A percentile compares a stretch with the other conserved stretches of the same genome.
Conservation (phyloP, 2,797 vertebrate genomes). For the Crenichthys baileyi region DNA sequence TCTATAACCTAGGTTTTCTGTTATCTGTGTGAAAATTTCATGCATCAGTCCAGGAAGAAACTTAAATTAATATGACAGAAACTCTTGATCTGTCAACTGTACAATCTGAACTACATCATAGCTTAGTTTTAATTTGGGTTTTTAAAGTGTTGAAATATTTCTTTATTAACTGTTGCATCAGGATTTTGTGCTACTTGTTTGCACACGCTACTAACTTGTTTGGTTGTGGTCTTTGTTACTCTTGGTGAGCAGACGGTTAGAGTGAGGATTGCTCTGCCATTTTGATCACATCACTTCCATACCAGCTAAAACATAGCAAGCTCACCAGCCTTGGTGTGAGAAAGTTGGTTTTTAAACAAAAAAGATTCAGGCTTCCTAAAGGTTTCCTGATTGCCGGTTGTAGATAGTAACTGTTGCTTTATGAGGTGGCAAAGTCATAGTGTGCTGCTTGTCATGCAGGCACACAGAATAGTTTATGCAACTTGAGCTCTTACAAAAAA, state of each 20-base stretch:
- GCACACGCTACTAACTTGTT: background rate
- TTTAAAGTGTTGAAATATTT: background rate
- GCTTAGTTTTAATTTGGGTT: background rate
- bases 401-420: slow-evolving; percentile 18
- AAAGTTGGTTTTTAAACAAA: slow-evolving; percentile 8
- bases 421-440: slow-evolving; percentile 25
- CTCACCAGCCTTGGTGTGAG: slow-evolving; percentile 5
- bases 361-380: slow-evolving; percentile 14
- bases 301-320: slow-evolving; percentile 7
- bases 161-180: background rate
- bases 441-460: slow-evolving; percentile 31
- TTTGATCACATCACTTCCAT: slow-evolving; percentile 5
- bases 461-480: slow-evolving; percentile 50
- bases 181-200: background rate
- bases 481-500: slow-evolving; percentile 44
- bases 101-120: background rate
- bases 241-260: slow-evolving; percentile 5
- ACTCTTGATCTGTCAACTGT: background rate
- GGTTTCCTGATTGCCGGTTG: slow-evolving; percentile 11
- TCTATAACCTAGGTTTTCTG: background rate
- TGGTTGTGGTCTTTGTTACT: slow-evolving; percentile 3
- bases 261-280: slow-evolving; percentile 17
- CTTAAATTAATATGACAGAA: background rate
- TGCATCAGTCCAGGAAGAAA: background rate
- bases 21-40: background rate